phyloP scores from a whole-genome alignment of 2,888 invertebrate species.

The Cataglyphis altisquamis region DNA sequence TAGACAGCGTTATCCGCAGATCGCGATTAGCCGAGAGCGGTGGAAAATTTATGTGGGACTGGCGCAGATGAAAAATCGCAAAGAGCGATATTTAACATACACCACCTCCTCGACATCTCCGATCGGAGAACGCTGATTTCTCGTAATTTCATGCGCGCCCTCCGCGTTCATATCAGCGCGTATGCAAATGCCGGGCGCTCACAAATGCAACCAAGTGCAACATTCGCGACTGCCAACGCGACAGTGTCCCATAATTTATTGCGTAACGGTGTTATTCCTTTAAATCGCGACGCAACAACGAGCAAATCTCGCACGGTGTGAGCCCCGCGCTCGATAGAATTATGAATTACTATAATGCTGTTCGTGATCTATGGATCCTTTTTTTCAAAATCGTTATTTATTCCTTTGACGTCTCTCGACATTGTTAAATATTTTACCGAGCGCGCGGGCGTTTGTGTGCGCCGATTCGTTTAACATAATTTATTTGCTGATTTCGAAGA shows the following conservation, averaged over 20 bases:
- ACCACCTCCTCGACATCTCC: conserved; percentile 41
- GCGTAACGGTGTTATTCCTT: conserved; percentile 54
- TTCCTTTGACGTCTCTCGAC: conserved; percentile 34
- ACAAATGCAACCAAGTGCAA: conserved; percentile 54
- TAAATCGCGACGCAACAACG: conserved; percentile 51
- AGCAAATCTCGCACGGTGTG: conserved; percentile 30
- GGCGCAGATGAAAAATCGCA: conserved; percentile 47
- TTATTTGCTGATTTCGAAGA: conserved; percentile 30
- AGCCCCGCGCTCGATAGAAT: conserved; percentile 34
- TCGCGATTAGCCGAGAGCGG: conserved; percentile 54
- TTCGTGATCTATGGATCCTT: conserved; percentile 46
- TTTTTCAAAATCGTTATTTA: conserved; percentile 44
- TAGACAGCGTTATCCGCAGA: conserved; percentile 49
- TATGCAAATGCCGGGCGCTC: conserved; percentile 38
- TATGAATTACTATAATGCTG: conserved; percentile 48
- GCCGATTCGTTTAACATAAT: conserved; percentile 30
- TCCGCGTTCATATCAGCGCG: conserved; percentile 7
- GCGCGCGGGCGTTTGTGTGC: conserved; percentile 14
- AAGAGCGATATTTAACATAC: conserved; percentile 50
- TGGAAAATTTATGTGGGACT: conserved; percentile 53
- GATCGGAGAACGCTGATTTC: conserved; percentile 54
- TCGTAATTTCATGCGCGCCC: conserved; percentile 54
- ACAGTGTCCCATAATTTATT: conserved; percentile 46
- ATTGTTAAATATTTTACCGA: conserved; percentile 44
- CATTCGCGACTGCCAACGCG: conserved; percentile 55